Conservation (phyloP, 2,888 invertebrate genomes). For the Orthosia gracilis region DNA sequence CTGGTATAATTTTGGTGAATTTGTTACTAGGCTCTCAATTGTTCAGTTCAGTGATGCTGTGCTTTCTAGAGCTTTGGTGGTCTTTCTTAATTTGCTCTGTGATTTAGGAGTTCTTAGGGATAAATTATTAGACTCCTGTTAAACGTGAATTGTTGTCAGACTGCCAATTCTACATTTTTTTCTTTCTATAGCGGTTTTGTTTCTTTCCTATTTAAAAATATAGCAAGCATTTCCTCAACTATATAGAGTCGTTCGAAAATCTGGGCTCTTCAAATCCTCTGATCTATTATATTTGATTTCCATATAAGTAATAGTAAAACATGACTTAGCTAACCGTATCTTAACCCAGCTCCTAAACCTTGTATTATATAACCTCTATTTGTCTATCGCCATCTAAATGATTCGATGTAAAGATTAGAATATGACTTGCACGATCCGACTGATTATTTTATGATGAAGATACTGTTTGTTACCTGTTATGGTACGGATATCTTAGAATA, state of each 20-base stretch:
- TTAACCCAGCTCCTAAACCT: constrained; percentile 54
- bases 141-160: not conserved
- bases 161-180: not conserved
- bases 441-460: constrained; percentile 66
- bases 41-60: too few relatives aligned
- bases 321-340: constrained; percentile 41
- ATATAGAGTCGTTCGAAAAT: constrained; percentile 2
- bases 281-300: not conserved
- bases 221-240: too few relatives aligned
- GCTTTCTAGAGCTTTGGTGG: not conserved
- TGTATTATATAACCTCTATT: constrained; percentile 62
- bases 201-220: not conserved
- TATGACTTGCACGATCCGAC: constrained; percentile 67
- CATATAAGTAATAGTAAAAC: constrained; percentile 28
- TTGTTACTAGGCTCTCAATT: not conserved
- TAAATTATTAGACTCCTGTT: not conserved
- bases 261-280: not conserved
- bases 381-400: constrained; percentile 60
- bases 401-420: constrained; percentile 63
- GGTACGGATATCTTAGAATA: constrained; percentile 29
- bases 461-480: constrained; percentile 58
- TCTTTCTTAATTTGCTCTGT: not conserved
- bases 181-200: not conserved
- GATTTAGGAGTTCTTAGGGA: not conserved
- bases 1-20: not conserved